Base-by-base conservation (phyloP, 1,140 invertebrate genomes). In the Bombyx mori region DNA sequence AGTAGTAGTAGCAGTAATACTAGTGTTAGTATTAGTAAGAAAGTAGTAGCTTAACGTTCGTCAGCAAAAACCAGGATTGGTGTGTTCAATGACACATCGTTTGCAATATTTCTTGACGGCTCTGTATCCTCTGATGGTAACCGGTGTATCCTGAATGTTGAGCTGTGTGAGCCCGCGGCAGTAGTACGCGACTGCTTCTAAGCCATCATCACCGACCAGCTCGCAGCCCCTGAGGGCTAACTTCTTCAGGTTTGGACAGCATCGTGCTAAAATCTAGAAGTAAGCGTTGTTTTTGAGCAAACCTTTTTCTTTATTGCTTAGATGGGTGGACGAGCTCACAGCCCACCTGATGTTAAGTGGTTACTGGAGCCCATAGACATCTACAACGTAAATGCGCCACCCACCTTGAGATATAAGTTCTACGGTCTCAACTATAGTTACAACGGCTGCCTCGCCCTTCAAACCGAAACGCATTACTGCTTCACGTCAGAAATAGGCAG, bases 31-130 rank as follows among this genome's bases (percentile, higher is more conserved):
- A 10, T n/a, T 47, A 5, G 10, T 47, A 49, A 57, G 43, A 48
- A 8, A 42, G 26, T 35, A 12, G 12, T 8, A 12, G 2, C 6
- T 3, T n/a, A 22, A 6, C 8, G 26, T 35, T 35, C 26, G 22
- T 86, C 73, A 96, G 85, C 92, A 97, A 82, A 98, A 97, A 35
- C 95, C 96, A 50, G 96, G 96, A 88, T 98, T 97, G 0, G 96
- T 97, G 73, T 98, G 96, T 81, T 98, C 96, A 65, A 98, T 98
- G 56, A 98, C 93, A 82, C 96, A 97, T 65, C 94, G 87, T 70
- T 95, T 94, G 79, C 96, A 97, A 75, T 95, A 96, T 73, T 94
- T 95, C 77, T 97, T 97, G 12, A 98, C 95, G 2, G 95, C 94
- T 67, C 94, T 89, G 79, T 97, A 98, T 0, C 96, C 96, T 70